Evolutionary conservation across 2,113 vertebrate genomes (phyloP), one percentile per base, ranked within the genome.

Genomic region (Erythrocercus mccallii): DNA sequence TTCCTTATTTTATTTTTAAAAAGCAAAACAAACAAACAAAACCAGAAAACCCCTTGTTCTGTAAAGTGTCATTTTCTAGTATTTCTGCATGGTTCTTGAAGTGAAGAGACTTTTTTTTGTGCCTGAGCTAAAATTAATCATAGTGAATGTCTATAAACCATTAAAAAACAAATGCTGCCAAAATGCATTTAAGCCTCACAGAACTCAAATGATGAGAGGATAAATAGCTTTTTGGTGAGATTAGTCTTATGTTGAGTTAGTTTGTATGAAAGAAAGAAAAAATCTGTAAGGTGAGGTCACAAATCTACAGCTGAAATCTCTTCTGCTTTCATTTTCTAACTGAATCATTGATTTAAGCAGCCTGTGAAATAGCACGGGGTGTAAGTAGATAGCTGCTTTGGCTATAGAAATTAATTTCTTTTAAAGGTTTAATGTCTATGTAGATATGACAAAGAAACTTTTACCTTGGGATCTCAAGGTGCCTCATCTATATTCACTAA

Each of bases 161-260:
- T 65, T 65, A 56, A 85, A 81, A 58, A 91, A 37, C 11, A 71
- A 95, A 76, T 42, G 10, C 12, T 89, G 61, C 15, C 57, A 87
- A 91, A 95, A 73, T 1, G 73, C 47, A 82, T 88, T 58, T 60
- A 27, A 85, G 6, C 21, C 24, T 77, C n/a, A 31, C 28, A 77
- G 62, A 92, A 85, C 47, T 90, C 50, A 88, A 90, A 80, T 91
- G 58, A 58, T 54, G 33, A 33, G 30, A 82, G 10, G 54, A 73
- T 56, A 93, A 96, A 82, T 25, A 85, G 22, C 37, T 82, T 38
- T 95, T 82, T 73, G 27, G 45, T 70, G 58, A 87, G 21, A 95
- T 85, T 69, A 54, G 30, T 45, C 94, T 24, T 53, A 31, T 53
- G 33, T 58, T 66, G 35, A 14, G 50, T 57, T 18, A 42, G 17